Conservation (phyloP, 2,113 vertebrate genomes). For the Ascaphus truei region DNA sequence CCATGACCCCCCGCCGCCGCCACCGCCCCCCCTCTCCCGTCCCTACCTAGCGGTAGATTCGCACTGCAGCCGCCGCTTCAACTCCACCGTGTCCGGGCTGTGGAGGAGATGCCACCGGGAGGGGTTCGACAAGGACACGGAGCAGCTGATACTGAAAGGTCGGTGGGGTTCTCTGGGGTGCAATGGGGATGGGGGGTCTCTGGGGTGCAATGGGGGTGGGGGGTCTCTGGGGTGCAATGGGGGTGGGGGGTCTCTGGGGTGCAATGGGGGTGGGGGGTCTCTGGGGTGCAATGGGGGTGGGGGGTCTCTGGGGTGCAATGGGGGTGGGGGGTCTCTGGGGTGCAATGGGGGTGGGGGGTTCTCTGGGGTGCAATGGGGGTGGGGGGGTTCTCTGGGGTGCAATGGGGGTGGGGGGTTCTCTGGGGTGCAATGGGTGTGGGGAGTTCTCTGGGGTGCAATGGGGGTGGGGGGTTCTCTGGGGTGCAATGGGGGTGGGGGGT, state of each 20-base stretch:
- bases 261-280: no score
- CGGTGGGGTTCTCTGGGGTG: background rate
- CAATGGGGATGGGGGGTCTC: background rate
- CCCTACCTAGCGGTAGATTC: constrained; percentile 74
- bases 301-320: background rate
- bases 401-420: no score
- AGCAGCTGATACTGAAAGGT: constrained; percentile 85
- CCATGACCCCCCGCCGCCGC: constrained; percentile 33
- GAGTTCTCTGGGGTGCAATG: no score
- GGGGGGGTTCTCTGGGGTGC: no score
- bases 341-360: no score
- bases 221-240: background rate
- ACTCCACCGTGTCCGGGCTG: constrained; percentile 81
- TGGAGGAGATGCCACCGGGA: constrained; percentile 84
- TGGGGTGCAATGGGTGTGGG: no score
- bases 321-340: background rate
- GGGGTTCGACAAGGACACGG: constrained; percentile 82
- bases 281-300: no score
- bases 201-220: background rate
- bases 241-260: background rate
- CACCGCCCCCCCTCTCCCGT: constrained; percentile 53
- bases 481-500: no score
- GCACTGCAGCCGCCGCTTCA: constrained; percentile 81
- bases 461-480: no score
- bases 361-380: no score